Base-by-base conservation (phyloP, 2,888 invertebrate species). In the Neocrepidodera transversa region DNA sequence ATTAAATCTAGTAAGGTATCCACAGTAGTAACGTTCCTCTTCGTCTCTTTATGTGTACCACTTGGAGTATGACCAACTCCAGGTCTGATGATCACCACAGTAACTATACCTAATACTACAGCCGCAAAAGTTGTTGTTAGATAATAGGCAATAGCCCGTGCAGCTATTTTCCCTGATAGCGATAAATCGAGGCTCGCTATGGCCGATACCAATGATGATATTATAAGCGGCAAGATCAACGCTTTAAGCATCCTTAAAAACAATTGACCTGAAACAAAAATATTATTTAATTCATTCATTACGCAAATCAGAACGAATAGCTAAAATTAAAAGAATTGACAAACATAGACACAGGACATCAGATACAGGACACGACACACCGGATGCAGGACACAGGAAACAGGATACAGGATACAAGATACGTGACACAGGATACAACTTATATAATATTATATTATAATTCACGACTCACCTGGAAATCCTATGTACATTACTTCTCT, bases 241-340 rank as follows among this genome's bases (percentile, higher is more conserved):
- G 86, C 85, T 76, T 90, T 89, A 52, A 91, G 81, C 87, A 90
- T 89, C 62, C 87, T 81, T 65, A 91, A 82, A 70, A 91, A 88
- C 45, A 91, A 77, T 72, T 90, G 89, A 13, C 71, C 71, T 14
- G 59, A 10, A 43, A 57, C 13, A 36, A 36, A 11, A 36, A 11
- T 13, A 2, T n/a, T n/a, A n/a, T n/a, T n/a, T n/a, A n/a, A n/a
- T n/a, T n/a, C n/a, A n/a, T n/a, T n/a, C n/a, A n/a, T n/a, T n/a
- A n/a, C n/a, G n/a, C n/a, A n/a, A n/a, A n/a, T n/a, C n/a, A n/a
- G n/a, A n/a, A n/a, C n/a, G n/a, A n/a, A n/a, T n/a, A n/a, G n/a
- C n/a, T n/a, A n/a, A n/a, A n/a, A n/a, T n/a, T n/a, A n/a, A n/a
- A n/a, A n/a, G n/a, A n/a, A n/a, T n/a, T n/a, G n/a, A n/a, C n/a